Percentiles rank a stretch among this genome's conserved stretches.
Conservation (phyloP, 2,113 vertebrate species). For the Phalacrocorax pelagicus region DNA sequence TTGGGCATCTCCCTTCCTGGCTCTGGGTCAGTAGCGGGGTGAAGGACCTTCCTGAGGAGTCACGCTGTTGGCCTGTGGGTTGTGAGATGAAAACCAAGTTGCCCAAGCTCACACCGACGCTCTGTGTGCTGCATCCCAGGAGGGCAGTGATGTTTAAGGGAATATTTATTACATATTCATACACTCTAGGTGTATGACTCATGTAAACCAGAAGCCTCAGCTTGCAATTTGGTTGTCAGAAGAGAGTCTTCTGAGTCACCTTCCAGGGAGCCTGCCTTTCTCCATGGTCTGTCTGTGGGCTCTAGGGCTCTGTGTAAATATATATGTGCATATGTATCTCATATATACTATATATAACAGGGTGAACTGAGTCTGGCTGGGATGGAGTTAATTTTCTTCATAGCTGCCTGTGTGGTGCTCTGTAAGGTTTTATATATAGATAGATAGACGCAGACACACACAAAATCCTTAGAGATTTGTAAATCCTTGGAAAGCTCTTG, state of each 20-base stretch:
- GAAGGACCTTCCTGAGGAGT: neutral
- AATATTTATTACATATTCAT: neutral
- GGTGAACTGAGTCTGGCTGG: neutral
- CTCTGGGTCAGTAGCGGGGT: fast-evolving
- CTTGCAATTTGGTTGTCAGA: neutral
- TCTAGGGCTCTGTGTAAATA: neutral
- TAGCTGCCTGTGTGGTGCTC: neutral
- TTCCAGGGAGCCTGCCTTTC: neutral
- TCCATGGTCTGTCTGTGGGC: neutral
- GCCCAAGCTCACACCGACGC: fast-evolving
- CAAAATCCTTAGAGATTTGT: neutral
- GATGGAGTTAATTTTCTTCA: neutral
- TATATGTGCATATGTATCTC: too few relatives aligned
- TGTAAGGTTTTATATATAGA: neutral
- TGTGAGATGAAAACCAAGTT: neutral
- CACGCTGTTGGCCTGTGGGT: too few relatives aligned
- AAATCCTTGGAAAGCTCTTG: neutral
- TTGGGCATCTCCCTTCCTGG: neutral
- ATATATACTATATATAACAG: too few relatives aligned
- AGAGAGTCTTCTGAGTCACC: neutral
- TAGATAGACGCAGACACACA: too few relatives aligned
- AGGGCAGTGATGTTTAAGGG: neutral
- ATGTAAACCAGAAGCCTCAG: neutral
- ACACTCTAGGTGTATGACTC: neutral
- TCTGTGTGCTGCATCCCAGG: neutral